These are phyloP conservation scores for Sphaerodactylus townsendi DNA, from an alignment of 2,113 vertebrate genomes.

Conservation along the genomic window DNA sequence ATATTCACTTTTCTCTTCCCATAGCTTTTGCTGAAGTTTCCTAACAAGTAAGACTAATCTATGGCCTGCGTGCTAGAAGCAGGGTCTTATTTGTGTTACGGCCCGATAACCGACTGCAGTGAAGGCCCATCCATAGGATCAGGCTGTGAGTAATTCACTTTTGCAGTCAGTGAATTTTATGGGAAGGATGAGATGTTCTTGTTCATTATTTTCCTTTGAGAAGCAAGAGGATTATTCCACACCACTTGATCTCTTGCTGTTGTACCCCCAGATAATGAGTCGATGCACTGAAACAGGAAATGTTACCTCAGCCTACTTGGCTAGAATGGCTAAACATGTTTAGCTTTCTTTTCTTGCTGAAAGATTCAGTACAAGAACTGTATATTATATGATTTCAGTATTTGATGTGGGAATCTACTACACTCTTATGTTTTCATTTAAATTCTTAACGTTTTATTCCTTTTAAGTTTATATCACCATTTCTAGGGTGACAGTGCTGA, in stretches of 20 bases:
- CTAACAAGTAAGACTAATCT: background rate
- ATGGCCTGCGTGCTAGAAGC: background rate
- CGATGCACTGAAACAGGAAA: conserved; percentile 52
- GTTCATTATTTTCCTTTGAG: background rate
- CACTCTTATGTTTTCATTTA: background rate
- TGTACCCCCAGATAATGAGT: conserved; percentile 58
- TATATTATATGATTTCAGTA: conserved; percentile 26
- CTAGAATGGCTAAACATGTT: background rate
- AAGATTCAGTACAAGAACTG: conserved; percentile 31
- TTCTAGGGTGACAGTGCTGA: background rate
- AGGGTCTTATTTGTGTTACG: background rate
- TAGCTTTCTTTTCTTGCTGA: conserved; percentile 8
- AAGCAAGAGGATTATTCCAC: conserved; percentile 38
- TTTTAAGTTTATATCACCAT: conserved; percentile 23
- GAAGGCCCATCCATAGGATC: conserved; percentile 1
- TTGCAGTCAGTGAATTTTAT: conserved; percentile 45
- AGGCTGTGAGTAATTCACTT: background rate
- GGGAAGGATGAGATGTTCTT: conserved; percentile 33
- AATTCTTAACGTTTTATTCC: background rate
- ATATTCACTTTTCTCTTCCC: background rate
- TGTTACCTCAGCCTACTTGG: conserved; percentile 51
- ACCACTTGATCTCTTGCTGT: conserved; percentile 53
- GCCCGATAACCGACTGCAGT: background rate
- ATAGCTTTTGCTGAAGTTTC: background rate
- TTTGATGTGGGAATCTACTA: conserved; percentile 21